These are phyloP conservation scores for Sardina pilchardus DNA, from an alignment of 2,113 vertebrate species.

Conservation along the genomic window DNA sequence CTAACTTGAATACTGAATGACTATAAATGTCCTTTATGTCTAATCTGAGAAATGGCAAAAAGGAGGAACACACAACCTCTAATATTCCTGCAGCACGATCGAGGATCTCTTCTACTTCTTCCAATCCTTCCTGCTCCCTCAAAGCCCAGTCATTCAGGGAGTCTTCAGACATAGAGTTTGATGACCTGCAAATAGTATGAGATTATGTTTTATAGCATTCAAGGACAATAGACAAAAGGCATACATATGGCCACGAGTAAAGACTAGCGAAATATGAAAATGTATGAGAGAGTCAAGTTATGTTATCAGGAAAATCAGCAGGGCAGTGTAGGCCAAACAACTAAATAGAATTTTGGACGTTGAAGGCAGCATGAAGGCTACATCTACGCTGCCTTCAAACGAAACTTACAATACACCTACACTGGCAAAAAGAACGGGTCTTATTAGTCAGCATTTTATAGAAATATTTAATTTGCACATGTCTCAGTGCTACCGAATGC, in stretches of 20 bases:
- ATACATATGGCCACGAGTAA: background rate
- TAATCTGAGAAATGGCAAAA: background rate
- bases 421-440: too few relatives aligned
- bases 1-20: background rate
- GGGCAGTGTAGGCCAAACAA: background rate
- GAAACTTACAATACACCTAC: too few relatives aligned
- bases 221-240: too few relatives aligned
- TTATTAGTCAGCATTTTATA: too few relatives aligned
- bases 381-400: too few relatives aligned
- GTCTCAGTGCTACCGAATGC: too few relatives aligned
- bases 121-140: conserved; percentile 68
- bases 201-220: background rate
- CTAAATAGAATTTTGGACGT: too few relatives aligned
- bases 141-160: conserved; percentile 65
- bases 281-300: too few relatives aligned
- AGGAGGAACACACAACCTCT: conserved; percentile 49
- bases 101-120: conserved; percentile 64
- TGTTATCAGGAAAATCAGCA: too few relatives aligned
- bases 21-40: background rate
- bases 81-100: conserved; percentile 66
- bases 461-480: too few relatives aligned
- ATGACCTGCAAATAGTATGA: background rate
- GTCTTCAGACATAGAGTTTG: conserved; percentile 31
- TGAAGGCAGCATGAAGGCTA: too few relatives aligned
- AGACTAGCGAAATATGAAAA: background rate